Evolutionary conservation across 1,140 invertebrate genomes (phyloP).

Genomic region (Papilio helenus): DNA sequence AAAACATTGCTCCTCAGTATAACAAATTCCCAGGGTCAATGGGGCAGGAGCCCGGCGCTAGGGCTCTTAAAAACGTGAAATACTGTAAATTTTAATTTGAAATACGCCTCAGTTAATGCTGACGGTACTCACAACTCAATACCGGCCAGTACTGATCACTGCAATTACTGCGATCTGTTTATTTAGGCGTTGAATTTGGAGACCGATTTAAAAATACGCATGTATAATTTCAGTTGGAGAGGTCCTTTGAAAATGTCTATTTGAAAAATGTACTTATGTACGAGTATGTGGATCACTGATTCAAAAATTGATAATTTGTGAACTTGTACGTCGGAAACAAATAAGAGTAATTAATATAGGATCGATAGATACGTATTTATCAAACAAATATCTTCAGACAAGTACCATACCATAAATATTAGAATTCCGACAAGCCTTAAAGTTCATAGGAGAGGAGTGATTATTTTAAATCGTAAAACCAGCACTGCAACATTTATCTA

Average conservation of each 20-base stretch:
- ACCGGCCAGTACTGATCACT: neutral
- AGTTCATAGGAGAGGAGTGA: neutral
- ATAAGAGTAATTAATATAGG: neutral
- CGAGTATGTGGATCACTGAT: too few relatives aligned
- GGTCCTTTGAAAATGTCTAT: neutral
- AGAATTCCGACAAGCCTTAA: neutral
- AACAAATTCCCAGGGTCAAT: slow-evolving; percentile 29
- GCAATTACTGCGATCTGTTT: neutral
- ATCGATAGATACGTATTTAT: neutral
- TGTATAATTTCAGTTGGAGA: neutral
- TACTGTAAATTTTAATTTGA: slow-evolving; percentile 28
- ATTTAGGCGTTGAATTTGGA: neutral
- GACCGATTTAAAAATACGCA: neutral
- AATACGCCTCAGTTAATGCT: neutral
- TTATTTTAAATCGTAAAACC: neutral
- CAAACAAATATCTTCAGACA: neutral
- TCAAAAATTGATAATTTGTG: neutral
- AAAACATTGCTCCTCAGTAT: neutral
- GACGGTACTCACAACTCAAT: slow-evolving; percentile 11
- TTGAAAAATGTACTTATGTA: neutral
- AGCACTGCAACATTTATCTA: neutral
- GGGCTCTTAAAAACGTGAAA: slow-evolving; percentile 3
- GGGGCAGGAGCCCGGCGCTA: neutral
- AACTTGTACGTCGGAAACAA: neutral
- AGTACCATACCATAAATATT: neutral